Percentiles rank a stretch among this genome's conserved stretches.
phyloP scores from a whole-genome alignment of 2,113 vertebrate species.

The Phaetusa simplex region DNA sequence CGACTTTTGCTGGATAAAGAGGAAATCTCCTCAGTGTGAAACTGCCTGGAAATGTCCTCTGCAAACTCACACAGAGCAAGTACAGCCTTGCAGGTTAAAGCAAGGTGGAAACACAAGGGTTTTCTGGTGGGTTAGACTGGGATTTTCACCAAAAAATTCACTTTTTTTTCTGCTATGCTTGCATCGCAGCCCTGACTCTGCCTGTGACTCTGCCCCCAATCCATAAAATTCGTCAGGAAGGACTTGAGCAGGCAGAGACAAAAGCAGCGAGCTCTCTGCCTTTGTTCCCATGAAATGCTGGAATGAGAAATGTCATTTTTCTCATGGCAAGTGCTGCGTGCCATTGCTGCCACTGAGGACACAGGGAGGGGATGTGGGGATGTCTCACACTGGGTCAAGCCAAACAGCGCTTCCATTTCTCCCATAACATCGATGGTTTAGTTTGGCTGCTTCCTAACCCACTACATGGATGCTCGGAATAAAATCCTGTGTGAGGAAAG shows the following conservation, averaged over 20 bases:
- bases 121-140: neutral
- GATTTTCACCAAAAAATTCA: neutral
- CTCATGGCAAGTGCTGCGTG: rapidly evolving
- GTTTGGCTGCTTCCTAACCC: neutral
- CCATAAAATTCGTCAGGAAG: neutral
- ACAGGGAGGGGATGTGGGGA: neutral
- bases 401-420: neutral
- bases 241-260: neutral
- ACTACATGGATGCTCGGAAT: neutral
- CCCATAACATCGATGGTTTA: too few relatives aligned
- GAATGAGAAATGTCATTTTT: neutral
- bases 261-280: neutral
- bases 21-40: neutral
- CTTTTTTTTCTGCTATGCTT: neutral
- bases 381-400: neutral
- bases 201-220: neutral
- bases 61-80: neutral
- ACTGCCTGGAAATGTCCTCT: neutral
- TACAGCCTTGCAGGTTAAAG: neutral
- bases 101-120: neutral
- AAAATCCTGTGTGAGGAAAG: neutral
- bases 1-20: neutral
- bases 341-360: neutral
- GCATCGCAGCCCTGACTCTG: neutral
- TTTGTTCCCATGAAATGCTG: neutral